Percentiles rank a stretch among this genome's conserved stretches.
Evolutionary conservation across 2,113 vertebrate species (phyloP).

Genomic region (Formicarius rufipectus): DNA sequence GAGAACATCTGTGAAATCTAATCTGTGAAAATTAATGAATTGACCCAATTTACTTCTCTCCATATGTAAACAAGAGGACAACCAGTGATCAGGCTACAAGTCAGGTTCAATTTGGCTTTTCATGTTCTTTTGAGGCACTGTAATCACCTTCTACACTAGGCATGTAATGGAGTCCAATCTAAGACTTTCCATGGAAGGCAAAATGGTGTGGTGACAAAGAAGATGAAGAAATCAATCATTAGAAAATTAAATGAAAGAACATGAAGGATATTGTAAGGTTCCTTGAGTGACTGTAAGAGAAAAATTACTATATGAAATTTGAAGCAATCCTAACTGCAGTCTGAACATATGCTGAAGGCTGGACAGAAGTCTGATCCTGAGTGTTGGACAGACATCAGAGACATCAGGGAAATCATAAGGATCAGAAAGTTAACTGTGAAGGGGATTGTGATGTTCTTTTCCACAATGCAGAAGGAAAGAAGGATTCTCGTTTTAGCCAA

Average conservation of each 20-base stretch:
- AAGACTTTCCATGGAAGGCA: neutral
- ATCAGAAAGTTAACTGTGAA: neutral
- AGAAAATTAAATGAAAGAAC: neutral
- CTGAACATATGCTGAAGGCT: neutral
- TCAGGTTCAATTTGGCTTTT: neutral
- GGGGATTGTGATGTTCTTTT: neutral
- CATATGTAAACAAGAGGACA: neutral
- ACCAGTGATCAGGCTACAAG: neutral
- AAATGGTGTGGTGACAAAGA: neutral
- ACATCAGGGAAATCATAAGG: neutral
- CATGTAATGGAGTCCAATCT: too few relatives aligned
- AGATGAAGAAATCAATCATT: neutral
- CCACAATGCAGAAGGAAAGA: neutral
- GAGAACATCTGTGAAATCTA: neutral
- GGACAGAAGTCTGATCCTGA: neutral
- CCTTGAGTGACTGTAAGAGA: fast-evolving
- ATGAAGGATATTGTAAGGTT: neutral
- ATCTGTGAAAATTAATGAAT: neutral
- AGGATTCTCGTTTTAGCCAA: neutral
- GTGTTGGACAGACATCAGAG: neutral
- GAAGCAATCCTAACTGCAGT: neutral
- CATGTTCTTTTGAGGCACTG: neutral
- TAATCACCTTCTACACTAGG: neutral
- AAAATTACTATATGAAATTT: neutral
- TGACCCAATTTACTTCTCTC: neutral